Percentiles rank a stretch among this genome's conserved stretches.
Conservation (phyloP, 2,113 vertebrate genomes). For the Nannospalax galili region DNA sequence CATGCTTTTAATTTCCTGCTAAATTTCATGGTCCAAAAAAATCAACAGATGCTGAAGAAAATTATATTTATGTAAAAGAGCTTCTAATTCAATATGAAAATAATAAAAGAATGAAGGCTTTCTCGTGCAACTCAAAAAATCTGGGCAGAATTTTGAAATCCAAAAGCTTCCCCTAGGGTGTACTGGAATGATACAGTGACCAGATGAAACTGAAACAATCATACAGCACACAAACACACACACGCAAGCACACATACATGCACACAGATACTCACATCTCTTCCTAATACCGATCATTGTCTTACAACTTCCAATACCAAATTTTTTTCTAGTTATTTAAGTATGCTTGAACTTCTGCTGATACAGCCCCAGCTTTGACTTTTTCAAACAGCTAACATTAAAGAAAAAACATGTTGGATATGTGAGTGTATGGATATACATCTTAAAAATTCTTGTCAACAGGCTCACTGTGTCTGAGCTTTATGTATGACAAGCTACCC, state of each 20-base stretch:
- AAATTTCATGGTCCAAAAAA: constrained; percentile 78
- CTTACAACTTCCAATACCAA: neutral
- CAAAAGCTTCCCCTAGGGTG: constrained; percentile 24
- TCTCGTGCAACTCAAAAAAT: constrained; percentile 50
- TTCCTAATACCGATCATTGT: neutral
- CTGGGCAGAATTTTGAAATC: constrained; percentile 42
- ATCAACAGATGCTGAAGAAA: constrained; percentile 80
- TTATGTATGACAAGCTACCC: neutral
- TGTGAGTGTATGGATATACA: neutral
- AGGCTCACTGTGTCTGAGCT: neutral
- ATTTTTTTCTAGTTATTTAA: neutral
- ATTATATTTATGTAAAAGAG: constrained; percentile 78
- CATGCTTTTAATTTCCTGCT: constrained; percentile 78
- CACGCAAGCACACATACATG: neutral
- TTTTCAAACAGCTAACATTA: constrained; percentile 29
- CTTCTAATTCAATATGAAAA: constrained; percentile 78
- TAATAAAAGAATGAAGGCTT: constrained; percentile 68
- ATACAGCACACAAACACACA: neutral
- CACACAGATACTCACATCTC: neutral
- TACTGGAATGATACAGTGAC: neutral
- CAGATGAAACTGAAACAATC: neutral
- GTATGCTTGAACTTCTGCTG: neutral
- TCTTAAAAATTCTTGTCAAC: neutral
- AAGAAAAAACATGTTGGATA: neutral
- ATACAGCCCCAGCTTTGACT: neutral